These are phyloP conservation scores for Oreochromis grahami DNA, from an alignment of 2,797 vertebrate species.

Conservation along the genomic window DNA sequence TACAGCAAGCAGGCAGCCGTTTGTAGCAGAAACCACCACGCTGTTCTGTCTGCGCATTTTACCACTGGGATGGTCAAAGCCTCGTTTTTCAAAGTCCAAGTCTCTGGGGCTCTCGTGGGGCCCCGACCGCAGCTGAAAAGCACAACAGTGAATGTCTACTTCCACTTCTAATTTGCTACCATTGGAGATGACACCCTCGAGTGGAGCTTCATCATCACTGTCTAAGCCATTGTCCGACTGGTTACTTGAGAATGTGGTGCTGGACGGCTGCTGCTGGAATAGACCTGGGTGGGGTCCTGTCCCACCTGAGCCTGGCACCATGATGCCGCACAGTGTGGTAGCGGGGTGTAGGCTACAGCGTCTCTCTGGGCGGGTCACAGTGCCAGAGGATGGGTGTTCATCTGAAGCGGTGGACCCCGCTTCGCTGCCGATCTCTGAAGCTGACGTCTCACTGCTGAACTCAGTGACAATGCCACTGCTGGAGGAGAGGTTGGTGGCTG, in stretches of 20 bases:
- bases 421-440: slow-evolving; percentile 94
- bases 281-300: slow-evolving; percentile 60
- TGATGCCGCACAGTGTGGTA: slow-evolving; percentile 69
- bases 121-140: slow-evolving; percentile 81
- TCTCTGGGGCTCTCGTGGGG: slow-evolving; percentile 63
- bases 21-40: slow-evolving; percentile 83
- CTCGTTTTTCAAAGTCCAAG: slow-evolving; percentile 58
- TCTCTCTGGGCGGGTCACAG: slow-evolving; percentile 81
- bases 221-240: slow-evolving; percentile 96
- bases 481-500: slow-evolving; percentile 82
- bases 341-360: slow-evolving; percentile 90
- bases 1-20: slow-evolving; percentile 79
- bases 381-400: slow-evolving; percentile 78
- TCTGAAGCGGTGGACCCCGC: slow-evolving; percentile 95
- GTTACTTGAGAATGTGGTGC: slow-evolving; percentile 91
- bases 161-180: slow-evolving; percentile 95
- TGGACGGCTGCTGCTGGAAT: slow-evolving; percentile 93
- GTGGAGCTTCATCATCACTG: slow-evolving; percentile 91
- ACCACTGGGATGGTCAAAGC: slow-evolving; percentile 60
- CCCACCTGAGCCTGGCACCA: slow-evolving; percentile 42
- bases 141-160: slow-evolving; percentile 96
- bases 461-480: slow-evolving; percentile 90
- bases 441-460: slow-evolving; percentile 91
- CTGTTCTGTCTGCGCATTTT: slow-evolving; percentile 86
- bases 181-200: slow-evolving; percentile 91